These are phyloP conservation scores for Silurus asotus DNA, from an alignment of 2,113 vertebrate species.

Conservation along the genomic window DNA sequence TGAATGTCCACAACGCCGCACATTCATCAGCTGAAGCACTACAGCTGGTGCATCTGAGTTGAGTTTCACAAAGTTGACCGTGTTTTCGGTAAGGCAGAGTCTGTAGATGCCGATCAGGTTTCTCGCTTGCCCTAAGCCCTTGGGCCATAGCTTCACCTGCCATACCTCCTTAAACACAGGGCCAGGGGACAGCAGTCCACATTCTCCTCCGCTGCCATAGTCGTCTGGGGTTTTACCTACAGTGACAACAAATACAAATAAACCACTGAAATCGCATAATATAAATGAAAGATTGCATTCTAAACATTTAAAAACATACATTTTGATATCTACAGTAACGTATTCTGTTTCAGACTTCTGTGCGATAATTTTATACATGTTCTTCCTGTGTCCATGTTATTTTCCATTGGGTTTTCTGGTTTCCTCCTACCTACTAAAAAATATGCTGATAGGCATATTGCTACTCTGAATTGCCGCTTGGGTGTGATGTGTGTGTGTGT, in stretches of 20 bases:
- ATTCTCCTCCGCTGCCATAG: slow-evolving; percentile 75
- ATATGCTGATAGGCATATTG: neutral
- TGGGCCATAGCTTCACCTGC: slow-evolving; percentile 81
- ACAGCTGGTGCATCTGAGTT: slow-evolving; percentile 77
- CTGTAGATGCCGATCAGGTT: slow-evolving; percentile 79
- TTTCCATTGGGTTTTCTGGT: neutral
- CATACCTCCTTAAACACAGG: slow-evolving; percentile 82
- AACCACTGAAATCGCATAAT: neutral
- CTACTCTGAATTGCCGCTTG: neutral
- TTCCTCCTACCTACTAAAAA: neutral
- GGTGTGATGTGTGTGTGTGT: neutral
- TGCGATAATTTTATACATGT: neutral
- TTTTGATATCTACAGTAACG: neutral
- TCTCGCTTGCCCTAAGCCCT: slow-evolving; percentile 77
- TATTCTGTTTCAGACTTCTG: neutral
- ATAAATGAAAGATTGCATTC: too few species aligned
- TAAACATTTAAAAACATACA: neutral
- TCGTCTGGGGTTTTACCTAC: slow-evolving; percentile 74
- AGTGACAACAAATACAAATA: slow-evolving; percentile 36
- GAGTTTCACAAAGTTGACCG: slow-evolving; percentile 78
- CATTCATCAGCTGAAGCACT: slow-evolving; percentile 81
- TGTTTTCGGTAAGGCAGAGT: slow-evolving; percentile 80
- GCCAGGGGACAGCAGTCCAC: slow-evolving; percentile 67
- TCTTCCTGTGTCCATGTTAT: neutral
- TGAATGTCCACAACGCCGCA: slow-evolving; percentile 78